Evolutionary conservation across 2,888 invertebrate species (phyloP), one percentile per base, ranked within the genome.

Genomic region (Stictocephala bisonia): DNA sequence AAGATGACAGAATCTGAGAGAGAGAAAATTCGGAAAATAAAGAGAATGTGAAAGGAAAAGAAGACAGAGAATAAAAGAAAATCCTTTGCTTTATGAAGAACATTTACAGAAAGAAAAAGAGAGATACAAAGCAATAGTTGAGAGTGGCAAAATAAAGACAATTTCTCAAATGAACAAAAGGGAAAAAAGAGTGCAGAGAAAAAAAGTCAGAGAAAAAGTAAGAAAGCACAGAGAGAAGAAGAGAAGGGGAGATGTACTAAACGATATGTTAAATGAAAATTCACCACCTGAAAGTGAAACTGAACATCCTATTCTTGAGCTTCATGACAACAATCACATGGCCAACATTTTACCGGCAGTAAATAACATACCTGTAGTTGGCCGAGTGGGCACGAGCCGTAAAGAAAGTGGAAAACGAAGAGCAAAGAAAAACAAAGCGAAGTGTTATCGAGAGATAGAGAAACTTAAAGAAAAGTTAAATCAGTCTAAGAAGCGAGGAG

Each of bases 391-490:
- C 48, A 68, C 68, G 18, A 48, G 68, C 29, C 68, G 48, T 48
- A 27, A 18, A 48, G 68, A 68, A 68, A 68, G 68, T 50, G 68
- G 68, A 3, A 48, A 68, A 29, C 24, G 51, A 27, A 24, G 0
- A 20, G 22, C 29, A 51, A 69, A 69, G 4, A 69, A 51, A 50
- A 69, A 69, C 4, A 69, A 69, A 69, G 41, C 68, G 15, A 68
- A 68, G 20, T 69, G 69, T 51, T 69, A 69, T 51, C 22, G 50
- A 50, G 69, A 69, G 20, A 18, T 50, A 29, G 29, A 69, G 50
- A 69, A 69, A 69, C 51, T 51, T 13, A 69, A 69, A 13, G 67
- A 67, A 50, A 69, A 69, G 51, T 50, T 69, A 22, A 50, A 69
- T 15, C 9, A 69, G 51, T 69, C 69, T 3, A 69, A 69, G 50